Base-by-base conservation (phyloP, 1,140 invertebrate species). In the Cryptotermes secundus region DNA sequence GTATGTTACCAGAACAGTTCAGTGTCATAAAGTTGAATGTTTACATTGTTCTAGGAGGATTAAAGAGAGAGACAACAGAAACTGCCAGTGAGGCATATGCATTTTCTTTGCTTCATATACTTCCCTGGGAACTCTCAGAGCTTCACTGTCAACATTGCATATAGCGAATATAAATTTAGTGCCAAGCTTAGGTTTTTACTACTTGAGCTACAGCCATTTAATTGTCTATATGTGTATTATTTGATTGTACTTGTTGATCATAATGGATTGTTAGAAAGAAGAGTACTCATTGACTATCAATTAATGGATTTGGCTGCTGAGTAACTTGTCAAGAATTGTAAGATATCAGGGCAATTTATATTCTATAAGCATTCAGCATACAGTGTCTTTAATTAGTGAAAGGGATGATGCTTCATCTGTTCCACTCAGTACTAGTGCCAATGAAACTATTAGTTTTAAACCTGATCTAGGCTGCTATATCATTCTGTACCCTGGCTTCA, bases 111-210 rank as follows among this genome's bases (percentile, higher is more conserved):
- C 59, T 72, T 4, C 53, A 59, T 4, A 59, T 59, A 49, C 3
- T 49, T 49, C 45, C 16, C 1, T 72, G 59, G n/a, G 59, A 14
- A 72, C n/a, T n/a, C 26, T n/a, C n/a, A n/a, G 26, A 72, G 26
- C 59, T 72, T 72, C 59, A 72, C 59, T n/a, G 59, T 72, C 31
- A 72, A 72, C 59, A 72, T 31, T 72, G 59, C 59, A 72, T 31
- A 72, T 72, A 31, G 31, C 24, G 59, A 31, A 9, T n/a, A 26
- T 26, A 31, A 59, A 72, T n/a, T 72, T 72, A 10, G 59, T 72
- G 26, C n/a, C 26, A 72, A 72, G 59, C 59, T n/a, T 72, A 31
- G 59, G 14, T 72, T n/a, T 9, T 72, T 31, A 72, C 59, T 31
- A n/a, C 59, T n/a, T 72, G 7, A n/a, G 4, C 59, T 31, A n/a